Evolutionary conservation across 2,797 vertebrate species (phyloP).

Genomic region (Geotrypetes seraphini): DNA sequence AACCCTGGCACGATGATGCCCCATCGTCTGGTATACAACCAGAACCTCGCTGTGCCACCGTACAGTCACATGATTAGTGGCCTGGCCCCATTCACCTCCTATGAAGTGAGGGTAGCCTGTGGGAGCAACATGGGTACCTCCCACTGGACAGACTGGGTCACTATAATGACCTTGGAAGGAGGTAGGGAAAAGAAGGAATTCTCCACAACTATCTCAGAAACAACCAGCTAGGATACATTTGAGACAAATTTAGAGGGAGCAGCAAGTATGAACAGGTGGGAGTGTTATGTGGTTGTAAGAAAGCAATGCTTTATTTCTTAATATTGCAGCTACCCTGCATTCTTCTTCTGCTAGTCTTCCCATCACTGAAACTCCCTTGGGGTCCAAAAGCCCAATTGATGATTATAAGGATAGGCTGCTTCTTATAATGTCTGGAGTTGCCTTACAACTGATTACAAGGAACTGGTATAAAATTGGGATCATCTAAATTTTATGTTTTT

Average conservation of each 20-base stretch:
- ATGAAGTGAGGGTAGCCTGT: slow-evolving; percentile 67
- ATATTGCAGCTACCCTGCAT: no score
- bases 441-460: no score
- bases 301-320: no score
- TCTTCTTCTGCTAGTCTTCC: no score
- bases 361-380: no score
- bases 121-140: slow-evolving; percentile 69
- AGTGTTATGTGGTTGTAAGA: no score
- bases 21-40: slow-evolving; percentile 47
- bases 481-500: no score
- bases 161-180: slow-evolving; percentile 66
- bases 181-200: slow-evolving; percentile 51
- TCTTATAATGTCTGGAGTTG: no score
- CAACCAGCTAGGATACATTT: background rate
- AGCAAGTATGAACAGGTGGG: no score
- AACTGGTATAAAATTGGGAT: no score
- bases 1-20: slow-evolving; percentile 14
- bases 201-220: background rate
- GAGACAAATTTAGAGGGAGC: background rate
- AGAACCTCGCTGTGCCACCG: slow-evolving; percentile 57
- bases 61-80: slow-evolving; percentile 43
- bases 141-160: slow-evolving; percentile 68
- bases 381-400: no score
- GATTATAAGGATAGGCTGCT: no score
- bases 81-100: slow-evolving; percentile 60